Conservation (phyloP, 2,113 vertebrate genomes). For the Chionodraco myersi region DNA sequence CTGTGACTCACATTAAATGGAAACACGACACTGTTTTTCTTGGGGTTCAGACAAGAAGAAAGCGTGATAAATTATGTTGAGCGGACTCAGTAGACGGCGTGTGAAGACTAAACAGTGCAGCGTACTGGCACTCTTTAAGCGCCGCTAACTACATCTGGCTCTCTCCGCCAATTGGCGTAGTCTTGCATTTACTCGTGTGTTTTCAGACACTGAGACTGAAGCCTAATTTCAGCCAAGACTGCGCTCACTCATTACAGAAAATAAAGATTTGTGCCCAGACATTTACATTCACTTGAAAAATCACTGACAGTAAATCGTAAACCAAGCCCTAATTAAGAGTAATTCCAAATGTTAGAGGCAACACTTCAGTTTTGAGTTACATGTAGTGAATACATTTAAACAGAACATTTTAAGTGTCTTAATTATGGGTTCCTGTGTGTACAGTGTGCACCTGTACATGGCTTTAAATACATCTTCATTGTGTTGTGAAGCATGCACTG, state of each 20-base stretch:
- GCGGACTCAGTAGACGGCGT: neutral
- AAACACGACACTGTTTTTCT: conserved; percentile 54
- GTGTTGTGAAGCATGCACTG: conserved; percentile 19
- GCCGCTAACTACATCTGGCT: conserved; percentile 30
- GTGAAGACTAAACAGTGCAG: conserved; percentile 51
- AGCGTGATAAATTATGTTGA: conserved; percentile 46
- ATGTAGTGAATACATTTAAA: conserved; percentile 2
- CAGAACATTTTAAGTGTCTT: neutral
- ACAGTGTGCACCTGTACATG: neutral
- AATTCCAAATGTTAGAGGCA: conserved; percentile 21
- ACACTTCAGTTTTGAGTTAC: conserved; percentile 11
- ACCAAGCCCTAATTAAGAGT: too few species aligned
- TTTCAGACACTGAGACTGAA: conserved; percentile 35
- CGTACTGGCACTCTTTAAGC: conserved; percentile 28
- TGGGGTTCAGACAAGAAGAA: conserved; percentile 33
- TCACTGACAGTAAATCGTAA: conserved; percentile 31
- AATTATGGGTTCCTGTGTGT: neutral
- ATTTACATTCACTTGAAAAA: conserved; percentile 11
- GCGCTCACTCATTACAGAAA: conserved; percentile 21
- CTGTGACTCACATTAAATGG: conserved; percentile 56
- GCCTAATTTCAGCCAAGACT: conserved; percentile 25
- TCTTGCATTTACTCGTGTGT: conserved; percentile 8
- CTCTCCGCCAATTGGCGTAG: conserved; percentile 35
- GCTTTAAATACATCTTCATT: conserved; percentile 8
- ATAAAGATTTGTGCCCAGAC: conserved; percentile 21